Conservation (phyloP, 1,140 invertebrate genomes). For the Solenopsis fugax region DNA sequence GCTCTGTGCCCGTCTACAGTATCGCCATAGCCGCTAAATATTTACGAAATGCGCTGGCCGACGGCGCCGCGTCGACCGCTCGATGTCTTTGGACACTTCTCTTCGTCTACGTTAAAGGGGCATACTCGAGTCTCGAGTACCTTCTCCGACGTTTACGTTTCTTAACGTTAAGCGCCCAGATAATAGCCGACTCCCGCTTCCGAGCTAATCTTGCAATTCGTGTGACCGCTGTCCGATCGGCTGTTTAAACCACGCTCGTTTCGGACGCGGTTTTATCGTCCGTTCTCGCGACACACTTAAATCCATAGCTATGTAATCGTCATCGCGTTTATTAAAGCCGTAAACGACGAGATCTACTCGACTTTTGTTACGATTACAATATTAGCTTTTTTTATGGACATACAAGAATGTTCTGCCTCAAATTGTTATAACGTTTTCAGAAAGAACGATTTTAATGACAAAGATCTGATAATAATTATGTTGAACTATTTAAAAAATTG, state of each 20-base stretch:
- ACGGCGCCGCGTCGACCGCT: neutral
- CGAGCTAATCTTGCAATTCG: slow-evolving; percentile 45
- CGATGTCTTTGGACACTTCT: slow-evolving; percentile 28
- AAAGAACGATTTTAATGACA: too few species aligned
- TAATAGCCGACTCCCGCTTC: slow-evolving; percentile 46
- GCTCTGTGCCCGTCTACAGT: neutral
- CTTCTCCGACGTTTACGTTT: slow-evolving; percentile 55
- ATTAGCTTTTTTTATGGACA: neutral
- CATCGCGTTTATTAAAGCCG: slow-evolving; percentile 9
- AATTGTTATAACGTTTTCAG: neutral
- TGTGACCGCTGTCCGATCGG: slow-evolving; percentile 27
- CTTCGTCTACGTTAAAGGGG: slow-evolving; percentile 41
- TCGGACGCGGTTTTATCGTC: slow-evolving; percentile 33
- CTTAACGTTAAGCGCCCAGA: slow-evolving; percentile 41
- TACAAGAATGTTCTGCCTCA: neutral
- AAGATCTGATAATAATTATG: too few species aligned
- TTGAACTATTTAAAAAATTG: too few species aligned
- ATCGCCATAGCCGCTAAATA: slow-evolving; percentile 30
- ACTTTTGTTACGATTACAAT: neutral
- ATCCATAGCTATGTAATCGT: neutral
- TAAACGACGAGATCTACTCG: neutral
- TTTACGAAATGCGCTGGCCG: slow-evolving; percentile 49
- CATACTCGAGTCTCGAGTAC: slow-evolving; percentile 56
- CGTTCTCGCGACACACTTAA: neutral
- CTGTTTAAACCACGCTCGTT: slow-evolving; percentile 40